A percentile compares a stretch with the other conserved stretches of the same genome.
These are phyloP conservation scores for Aplidium turbinatum DNA, from an alignment of 23 tunicate genomes.

Conservation along the genomic window DNA sequence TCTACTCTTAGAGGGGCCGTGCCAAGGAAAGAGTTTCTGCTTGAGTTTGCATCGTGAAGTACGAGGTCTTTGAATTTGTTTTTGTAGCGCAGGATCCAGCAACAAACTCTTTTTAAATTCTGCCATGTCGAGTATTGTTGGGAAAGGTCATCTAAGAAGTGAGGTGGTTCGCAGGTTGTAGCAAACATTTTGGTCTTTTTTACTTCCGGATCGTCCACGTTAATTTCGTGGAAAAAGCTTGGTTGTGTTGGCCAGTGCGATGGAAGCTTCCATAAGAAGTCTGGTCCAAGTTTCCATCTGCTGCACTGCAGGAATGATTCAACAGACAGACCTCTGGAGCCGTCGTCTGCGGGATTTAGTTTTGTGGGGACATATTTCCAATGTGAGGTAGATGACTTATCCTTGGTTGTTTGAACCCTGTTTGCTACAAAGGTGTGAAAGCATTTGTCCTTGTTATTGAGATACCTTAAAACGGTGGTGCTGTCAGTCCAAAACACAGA, in stretches of 20 bases:
- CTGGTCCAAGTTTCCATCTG: conserved; percentile 46
- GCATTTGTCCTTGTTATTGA: conserved; percentile 11
- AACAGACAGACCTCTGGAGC: conserved; percentile 39
- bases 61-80: no score
- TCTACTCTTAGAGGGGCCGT: conserved; percentile 2
- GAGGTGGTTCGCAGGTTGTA: not conserved
- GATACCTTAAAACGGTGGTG: conserved; percentile 46
- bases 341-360: conserved; percentile 47
- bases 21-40: no score
- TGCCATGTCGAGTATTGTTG: conserved; percentile 32
- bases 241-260: conserved; percentile 42
- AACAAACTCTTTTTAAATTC: conserved; percentile 22
- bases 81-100: conserved; percentile 27
- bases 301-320: conserved; percentile 7
- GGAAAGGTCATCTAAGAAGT: conserved; percentile 8
- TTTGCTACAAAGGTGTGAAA: conserved; percentile 63
- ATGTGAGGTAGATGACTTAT: conserved; percentile 18
- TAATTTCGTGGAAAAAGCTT: not conserved
- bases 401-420: conserved; percentile 34
- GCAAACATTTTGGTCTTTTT: not conserved
- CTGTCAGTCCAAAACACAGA: conserved; percentile 59
- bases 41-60: no score
- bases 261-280: conserved; percentile 40
- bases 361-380: conserved; percentile 46
- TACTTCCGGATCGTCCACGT: conserved; percentile 42